phyloP scores from a whole-genome alignment of 2,113 vertebrate species.

The Channa maculata region DNA sequence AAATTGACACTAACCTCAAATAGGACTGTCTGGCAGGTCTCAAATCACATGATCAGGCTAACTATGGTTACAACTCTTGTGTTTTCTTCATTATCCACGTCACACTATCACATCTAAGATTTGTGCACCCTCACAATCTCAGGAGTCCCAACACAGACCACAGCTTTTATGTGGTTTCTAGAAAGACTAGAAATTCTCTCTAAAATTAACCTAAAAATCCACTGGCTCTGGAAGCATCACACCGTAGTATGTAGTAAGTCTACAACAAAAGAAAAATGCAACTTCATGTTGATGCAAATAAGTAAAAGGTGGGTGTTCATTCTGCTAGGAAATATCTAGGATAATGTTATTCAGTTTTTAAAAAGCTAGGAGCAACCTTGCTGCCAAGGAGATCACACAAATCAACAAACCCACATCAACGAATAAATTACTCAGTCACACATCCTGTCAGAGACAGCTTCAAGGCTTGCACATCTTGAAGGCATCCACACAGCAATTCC shows the following conservation, averaged over 20 bases:
- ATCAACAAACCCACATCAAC: conserved; percentile 23
- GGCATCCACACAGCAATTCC: conserved; percentile 19
- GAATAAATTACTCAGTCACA: conserved; percentile 31
- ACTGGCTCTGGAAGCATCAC: background rate
- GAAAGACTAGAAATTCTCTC: background rate
- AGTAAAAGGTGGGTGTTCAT: background rate
- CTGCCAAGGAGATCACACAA: conserved; percentile 29
- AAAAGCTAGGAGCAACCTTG: conserved; percentile 11
- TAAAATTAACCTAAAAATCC: background rate
- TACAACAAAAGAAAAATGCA: background rate
- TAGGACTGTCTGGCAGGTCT: background rate
- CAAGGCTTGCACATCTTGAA: background rate
- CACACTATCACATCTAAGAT: conserved; percentile 47
- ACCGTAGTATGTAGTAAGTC: background rate
- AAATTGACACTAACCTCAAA: background rate
- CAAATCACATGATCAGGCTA: conserved; percentile 25
- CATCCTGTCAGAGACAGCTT: conserved; percentile 34
- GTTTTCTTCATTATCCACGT: conserved; percentile 39
- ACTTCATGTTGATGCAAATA: background rate
- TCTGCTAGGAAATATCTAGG: conserved; percentile 18
- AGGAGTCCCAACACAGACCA: conserved; percentile 13
- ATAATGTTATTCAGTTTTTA: conserved; percentile 39
- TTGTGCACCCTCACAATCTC: conserved; percentile 27
- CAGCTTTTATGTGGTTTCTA: conserved; percentile 4
- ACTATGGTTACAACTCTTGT: conserved; percentile 34